Evolutionary conservation across 2,888 invertebrate species (phyloP).

Genomic region (Drosophila atripex): DNA sequence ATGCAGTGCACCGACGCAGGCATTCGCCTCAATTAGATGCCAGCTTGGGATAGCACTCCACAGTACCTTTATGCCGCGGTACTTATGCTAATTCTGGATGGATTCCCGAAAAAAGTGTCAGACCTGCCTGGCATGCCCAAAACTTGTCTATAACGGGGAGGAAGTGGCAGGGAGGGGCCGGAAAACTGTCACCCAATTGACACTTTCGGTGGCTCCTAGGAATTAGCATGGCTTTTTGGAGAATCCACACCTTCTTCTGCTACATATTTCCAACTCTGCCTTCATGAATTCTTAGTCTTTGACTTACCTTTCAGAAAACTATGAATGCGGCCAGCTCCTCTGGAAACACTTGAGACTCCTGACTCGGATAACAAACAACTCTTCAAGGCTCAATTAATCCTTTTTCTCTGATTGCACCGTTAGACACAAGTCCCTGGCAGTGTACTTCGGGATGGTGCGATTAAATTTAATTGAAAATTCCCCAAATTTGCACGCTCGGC

Average conservation of each 20-base stretch:
- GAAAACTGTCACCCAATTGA: conserved; percentile 20
- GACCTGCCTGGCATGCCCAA: conserved; percentile 54
- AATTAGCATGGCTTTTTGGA: conserved; percentile 16
- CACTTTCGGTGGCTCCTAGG: conserved; percentile 20
- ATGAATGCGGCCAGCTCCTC: neutral
- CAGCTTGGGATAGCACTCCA: conserved; percentile 56
- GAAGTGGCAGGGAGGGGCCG: conserved; percentile 6
- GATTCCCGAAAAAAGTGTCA: conserved; percentile 27
- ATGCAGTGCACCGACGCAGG: conserved; percentile 52
- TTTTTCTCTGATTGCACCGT: conserved; percentile 28
- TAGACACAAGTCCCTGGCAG: conserved; percentile 2
- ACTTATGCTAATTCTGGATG: conserved; percentile 40
- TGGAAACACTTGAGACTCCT: conserved; percentile 7
- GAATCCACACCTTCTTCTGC: neutral
- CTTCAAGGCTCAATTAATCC: conserved; percentile 53
- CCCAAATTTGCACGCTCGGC: conserved; percentile 30
- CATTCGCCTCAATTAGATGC: conserved; percentile 70
- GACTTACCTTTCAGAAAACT: conserved; percentile 21
- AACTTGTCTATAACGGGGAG: conserved; percentile 57
- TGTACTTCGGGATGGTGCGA: conserved; percentile 21
- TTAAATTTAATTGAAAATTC: conserved; percentile 50
- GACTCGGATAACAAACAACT: conserved; percentile 4
- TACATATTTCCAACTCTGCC: neutral
- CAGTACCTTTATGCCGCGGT: conserved; percentile 46
- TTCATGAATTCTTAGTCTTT: too few relatives aligned